Base-by-base conservation (phyloP, 2,113 vertebrate species). In the Bettongia penicillata region DNA sequence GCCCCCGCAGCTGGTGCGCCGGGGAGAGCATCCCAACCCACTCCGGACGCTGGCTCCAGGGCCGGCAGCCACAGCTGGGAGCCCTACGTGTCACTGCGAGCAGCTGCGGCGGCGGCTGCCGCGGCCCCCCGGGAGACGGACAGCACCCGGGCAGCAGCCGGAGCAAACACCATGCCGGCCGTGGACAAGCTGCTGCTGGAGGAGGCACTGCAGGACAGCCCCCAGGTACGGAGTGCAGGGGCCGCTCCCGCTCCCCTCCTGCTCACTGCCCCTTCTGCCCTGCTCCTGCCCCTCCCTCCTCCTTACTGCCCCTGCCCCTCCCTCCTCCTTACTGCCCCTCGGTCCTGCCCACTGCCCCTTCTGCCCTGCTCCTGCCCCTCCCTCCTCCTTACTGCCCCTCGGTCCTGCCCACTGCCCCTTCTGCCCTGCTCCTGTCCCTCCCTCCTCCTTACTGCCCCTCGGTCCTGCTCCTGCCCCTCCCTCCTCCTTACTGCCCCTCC, bases 181-280 rank as follows among this genome's bases (percentile, higher is more conserved):
- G 99, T 99, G 94, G 99, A 99, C 97, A 99, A 99, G 97, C 99
- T 99, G 96, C 99, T 99, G 77, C 98, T 99, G 96, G 99, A 99
- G 97, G 99, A 99, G 92, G 99, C 99, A 84, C 97, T 99, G 97
- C 99, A 99, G 98, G 99, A 99, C 98, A 99, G 99, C 98, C 99
- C 99, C 91, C 99, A 99, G 99, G 99, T 99, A 99, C 96, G 95
- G 68, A 43, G 77, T 26, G 19, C 91, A n/a, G 91, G 53, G 61
- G 31, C 37, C 68, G 19, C 14, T n/a, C 68, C 8, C n/a, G 3
- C n/a, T 84, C 31, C 0, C 68, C 68, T 12, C 61, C 8, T 23
- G 48, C 19, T 84, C 68, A 6, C 1, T 84, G n/a, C 68, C n/a
- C 22, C 5, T 43, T 1, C 48, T 48, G 48, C 3, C 2, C 48